Conservation (phyloP, 2,113 vertebrate genomes). For the Podiceps cristatus region DNA sequence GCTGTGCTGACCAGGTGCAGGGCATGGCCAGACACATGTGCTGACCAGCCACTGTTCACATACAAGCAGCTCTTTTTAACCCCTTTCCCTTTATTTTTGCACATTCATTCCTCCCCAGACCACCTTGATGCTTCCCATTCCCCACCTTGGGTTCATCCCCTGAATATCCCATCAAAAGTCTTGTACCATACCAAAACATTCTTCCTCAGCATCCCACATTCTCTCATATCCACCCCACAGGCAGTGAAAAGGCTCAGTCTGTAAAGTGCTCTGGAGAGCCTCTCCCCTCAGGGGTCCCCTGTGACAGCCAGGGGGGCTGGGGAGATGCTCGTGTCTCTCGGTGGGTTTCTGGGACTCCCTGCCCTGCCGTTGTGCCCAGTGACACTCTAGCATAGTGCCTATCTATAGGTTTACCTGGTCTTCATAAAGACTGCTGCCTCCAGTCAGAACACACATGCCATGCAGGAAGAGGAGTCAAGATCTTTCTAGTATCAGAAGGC, state of each 20-base stretch:
- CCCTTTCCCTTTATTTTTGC: background rate
- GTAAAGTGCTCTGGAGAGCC: background rate
- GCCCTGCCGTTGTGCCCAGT: background rate
- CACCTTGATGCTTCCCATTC: background rate
- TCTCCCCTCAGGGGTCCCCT: too few relatives aligned
- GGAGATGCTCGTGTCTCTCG: background rate
- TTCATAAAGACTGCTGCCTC: background rate
- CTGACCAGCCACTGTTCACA: background rate
- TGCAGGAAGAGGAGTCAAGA: background rate
- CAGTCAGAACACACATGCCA: rapidly evolving
- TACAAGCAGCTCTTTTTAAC: rapidly evolving
- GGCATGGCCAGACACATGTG: background rate
- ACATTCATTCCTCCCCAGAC: background rate
- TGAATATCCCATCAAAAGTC: background rate
- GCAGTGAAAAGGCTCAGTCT: background rate
- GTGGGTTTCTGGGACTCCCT: background rate
- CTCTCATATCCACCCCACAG: background rate
- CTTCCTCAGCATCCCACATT: background rate
- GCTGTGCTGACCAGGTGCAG: background rate
- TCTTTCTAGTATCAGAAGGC: background rate
- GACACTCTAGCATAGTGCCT: background rate
- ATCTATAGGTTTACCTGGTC: background rate
- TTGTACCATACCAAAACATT: background rate
- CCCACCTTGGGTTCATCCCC: background rate
- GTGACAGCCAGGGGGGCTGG: background rate